phyloP scores from a whole-genome alignment of 2,797 vertebrate genomes.

The Xiphophorus birchmanni region DNA sequence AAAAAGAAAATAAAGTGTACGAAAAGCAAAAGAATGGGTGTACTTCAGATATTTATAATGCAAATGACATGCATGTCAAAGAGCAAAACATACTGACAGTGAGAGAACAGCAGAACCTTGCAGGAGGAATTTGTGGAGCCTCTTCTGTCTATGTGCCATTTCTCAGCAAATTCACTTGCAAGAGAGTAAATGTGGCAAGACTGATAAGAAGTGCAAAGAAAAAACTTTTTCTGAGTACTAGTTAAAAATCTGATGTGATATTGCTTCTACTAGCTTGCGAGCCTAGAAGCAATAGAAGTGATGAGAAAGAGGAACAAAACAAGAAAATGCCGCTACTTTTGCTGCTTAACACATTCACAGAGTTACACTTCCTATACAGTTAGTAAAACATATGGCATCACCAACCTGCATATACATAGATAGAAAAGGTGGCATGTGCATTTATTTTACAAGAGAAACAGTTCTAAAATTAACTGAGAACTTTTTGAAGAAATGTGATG shows the following conservation, averaged over 20 bases:
- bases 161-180: slow-evolving; percentile 45
- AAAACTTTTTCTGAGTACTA: slow-evolving; percentile 39
- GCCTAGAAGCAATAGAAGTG: slow-evolving; percentile 6
- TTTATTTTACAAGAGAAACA: neutral
- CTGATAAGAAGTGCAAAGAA: slow-evolving; percentile 38
- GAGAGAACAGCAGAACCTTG: slow-evolving; percentile 75
- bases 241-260: slow-evolving; percentile 27
- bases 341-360: neutral
- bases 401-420: neutral
- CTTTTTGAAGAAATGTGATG: neutral
- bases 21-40: slow-evolving; percentile 8
- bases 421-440: neutral
- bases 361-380: neutral
- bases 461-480: neutral
- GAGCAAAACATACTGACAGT: slow-evolving; percentile 79
- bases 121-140: slow-evolving; percentile 47
- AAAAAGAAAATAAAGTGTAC: neutral
- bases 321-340: neutral
- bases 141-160: slow-evolving; percentile 45
- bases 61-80: slow-evolving; percentile 81
- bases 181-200: slow-evolving; percentile 52
- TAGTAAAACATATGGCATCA: neutral
- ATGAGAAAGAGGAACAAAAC: slow-evolving; percentile 5
- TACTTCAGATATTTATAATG: slow-evolving; percentile 78
- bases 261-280: neutral